Percentiles rank a stretch among this genome's conserved stretches.
Evolutionary conservation across 2,797 vertebrate genomes (phyloP).

Genomic region (Emys orbicularis): DNA sequence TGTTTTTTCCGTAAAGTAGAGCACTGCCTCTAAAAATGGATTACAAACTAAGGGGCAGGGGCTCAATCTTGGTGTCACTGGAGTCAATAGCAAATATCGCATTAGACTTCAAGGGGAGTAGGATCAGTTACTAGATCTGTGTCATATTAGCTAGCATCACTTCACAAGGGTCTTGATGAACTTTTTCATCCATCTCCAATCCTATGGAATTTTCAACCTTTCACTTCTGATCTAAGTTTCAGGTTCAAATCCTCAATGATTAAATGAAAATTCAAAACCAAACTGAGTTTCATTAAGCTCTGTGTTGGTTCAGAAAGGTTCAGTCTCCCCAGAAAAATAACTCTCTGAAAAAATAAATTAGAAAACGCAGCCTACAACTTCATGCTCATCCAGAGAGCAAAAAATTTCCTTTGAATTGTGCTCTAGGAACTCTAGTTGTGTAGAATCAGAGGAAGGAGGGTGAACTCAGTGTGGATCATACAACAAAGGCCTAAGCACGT

Average conservation of each 20-base stretch:
- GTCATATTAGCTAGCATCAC: background rate
- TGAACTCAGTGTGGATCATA: background rate
- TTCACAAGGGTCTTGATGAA: background rate
- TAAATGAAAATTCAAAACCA: background rate
- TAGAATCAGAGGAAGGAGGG: background rate
- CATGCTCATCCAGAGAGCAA: background rate
- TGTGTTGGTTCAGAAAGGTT: background rate
- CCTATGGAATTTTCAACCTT: background rate
- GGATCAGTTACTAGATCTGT: background rate
- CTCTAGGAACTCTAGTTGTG: background rate
- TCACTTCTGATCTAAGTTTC: background rate
- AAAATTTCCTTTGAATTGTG: background rate
- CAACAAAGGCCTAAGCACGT: background rate
- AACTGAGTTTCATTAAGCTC: background rate
- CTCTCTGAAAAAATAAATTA: background rate
- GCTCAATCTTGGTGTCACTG: background rate
- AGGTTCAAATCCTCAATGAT: background rate
- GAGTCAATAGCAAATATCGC: constrained; percentile 26
- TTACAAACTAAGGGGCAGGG: constrained; percentile 6
- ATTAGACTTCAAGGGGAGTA: background rate
- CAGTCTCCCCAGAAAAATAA: background rate
- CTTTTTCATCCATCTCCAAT: background rate
- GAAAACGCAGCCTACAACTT: background rate
- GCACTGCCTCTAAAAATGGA: background rate
- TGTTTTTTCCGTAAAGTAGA: background rate